Conservation (phyloP, 2,888 invertebrate genomes). For the Cephalotes varians region DNA sequence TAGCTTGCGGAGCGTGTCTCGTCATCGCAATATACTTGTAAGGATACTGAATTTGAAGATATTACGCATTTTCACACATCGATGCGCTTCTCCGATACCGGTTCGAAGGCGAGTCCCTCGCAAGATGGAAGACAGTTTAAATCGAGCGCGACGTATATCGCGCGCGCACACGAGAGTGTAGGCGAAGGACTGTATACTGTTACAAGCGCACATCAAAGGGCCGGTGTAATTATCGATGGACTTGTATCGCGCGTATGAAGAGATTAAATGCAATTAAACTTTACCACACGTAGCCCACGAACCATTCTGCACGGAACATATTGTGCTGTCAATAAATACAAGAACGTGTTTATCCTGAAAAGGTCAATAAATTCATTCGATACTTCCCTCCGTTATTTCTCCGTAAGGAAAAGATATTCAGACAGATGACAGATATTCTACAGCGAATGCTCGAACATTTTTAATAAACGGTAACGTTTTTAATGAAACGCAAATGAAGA, state of each 20-base stretch:
- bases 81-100: slow-evolving; percentile 1
- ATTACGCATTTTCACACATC: slow-evolving; percentile 6
- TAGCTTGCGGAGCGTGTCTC: neutral
- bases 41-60: neutral
- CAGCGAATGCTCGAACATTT: neutral
- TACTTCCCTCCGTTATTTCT: neutral
- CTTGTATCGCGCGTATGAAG: slow-evolving; percentile 33
- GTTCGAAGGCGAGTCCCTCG: neutral
- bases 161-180: neutral
- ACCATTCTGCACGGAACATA: slow-evolving; percentile 17
- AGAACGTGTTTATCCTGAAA: slow-evolving; percentile 20
- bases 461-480: neutral
- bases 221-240: slow-evolving; percentile 36
- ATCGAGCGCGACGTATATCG: neutral
- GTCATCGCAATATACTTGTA: neutral
- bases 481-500: neutral
- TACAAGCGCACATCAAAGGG: slow-evolving; percentile 14
- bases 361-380: slow-evolving; percentile 26
- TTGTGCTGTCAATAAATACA: slow-evolving; percentile 21
- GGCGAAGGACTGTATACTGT: neutral
- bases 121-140: slow-evolving; percentile 19
- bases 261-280: slow-evolving; percentile 45
- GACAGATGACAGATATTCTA: neutral
- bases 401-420: neutral
- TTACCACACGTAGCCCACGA: slow-evolving; percentile 20